Conservation (phyloP, 2,888 invertebrate species). For the Pedicia rivosa region DNA sequence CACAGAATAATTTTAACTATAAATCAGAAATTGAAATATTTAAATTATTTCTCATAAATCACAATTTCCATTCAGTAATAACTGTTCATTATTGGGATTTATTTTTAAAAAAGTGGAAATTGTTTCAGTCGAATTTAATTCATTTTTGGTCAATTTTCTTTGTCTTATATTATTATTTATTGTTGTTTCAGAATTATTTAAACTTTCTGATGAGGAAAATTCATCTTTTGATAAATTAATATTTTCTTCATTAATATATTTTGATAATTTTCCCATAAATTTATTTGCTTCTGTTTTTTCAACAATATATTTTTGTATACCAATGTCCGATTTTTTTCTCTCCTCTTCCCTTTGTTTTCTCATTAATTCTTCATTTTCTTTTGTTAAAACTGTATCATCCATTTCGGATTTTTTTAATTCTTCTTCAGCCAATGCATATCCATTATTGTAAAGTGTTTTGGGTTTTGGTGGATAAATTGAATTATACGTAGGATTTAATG, state of each 20-base stretch:
- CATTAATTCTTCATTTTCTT: slow-evolving; percentile 6
- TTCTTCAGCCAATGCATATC: slow-evolving; percentile 11
- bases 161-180: slow-evolving; percentile 1
- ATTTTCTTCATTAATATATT: not conserved
- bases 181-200: not conserved
- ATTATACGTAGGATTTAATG: slow-evolving; percentile 31
- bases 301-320: slow-evolving; percentile 15
- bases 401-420: slow-evolving; percentile 7
- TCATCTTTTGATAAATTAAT: not conserved
- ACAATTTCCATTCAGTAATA: too few relatives aligned
- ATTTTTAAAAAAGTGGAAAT: too few relatives aligned
- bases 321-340: slow-evolving; percentile 6
- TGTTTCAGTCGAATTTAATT: not conserved
- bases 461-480: slow-evolving; percentile 9
- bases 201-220: not conserved
- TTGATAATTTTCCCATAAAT: not conserved
- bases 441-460: slow-evolving; percentile 9
- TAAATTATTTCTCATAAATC: too few relatives aligned
- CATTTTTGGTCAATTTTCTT: not conserved
- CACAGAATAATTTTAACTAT: too few relatives aligned
- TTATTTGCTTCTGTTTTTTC: slow-evolving; percentile 13
- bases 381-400: slow-evolving; percentile 7
- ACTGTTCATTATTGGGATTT: too few relatives aligned
- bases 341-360: slow-evolving; percentile 5
- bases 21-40: too few relatives aligned